These are phyloP conservation scores for Tolmerus cingulatus DNA, from an alignment of 2,888 invertebrate genomes.

Conservation along the genomic window DNA sequence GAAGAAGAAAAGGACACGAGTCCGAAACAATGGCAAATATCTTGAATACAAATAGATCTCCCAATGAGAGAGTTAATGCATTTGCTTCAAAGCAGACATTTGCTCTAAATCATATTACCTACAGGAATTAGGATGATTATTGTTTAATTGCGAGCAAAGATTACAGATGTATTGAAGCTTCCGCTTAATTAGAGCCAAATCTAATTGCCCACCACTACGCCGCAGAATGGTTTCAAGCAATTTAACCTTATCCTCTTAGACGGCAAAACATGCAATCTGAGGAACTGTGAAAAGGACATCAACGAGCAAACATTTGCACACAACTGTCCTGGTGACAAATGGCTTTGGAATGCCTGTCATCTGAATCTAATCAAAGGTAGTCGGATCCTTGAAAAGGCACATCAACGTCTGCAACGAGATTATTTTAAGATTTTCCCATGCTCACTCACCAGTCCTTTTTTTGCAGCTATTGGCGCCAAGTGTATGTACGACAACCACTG, in stretches of 20 bases:
- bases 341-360: background rate
- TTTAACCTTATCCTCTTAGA: background rate
- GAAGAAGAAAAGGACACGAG: background rate
- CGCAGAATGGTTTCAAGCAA: background rate
- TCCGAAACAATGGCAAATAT: background rate
- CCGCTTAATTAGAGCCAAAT: background rate
- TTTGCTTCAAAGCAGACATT: background rate
- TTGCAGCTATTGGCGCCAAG: conserved; percentile 50
- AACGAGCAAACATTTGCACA: background rate
- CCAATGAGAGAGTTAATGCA: background rate
- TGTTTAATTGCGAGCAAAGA: background rate
- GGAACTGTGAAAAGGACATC: background rate
- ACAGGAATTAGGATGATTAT: background rate
- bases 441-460: background rate
- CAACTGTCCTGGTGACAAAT: background rate
- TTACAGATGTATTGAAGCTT: background rate
- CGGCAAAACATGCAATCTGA: background rate
- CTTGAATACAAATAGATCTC: background rate
- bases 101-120: background rate
- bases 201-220: background rate
- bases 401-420: background rate
- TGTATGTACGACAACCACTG: conserved; percentile 52
- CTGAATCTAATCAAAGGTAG: background rate
- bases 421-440: background rate
- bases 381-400: background rate